phyloP scores from a whole-genome alignment of 2,113 vertebrate species.

The Syngnathoides biaculeatus region DNA sequence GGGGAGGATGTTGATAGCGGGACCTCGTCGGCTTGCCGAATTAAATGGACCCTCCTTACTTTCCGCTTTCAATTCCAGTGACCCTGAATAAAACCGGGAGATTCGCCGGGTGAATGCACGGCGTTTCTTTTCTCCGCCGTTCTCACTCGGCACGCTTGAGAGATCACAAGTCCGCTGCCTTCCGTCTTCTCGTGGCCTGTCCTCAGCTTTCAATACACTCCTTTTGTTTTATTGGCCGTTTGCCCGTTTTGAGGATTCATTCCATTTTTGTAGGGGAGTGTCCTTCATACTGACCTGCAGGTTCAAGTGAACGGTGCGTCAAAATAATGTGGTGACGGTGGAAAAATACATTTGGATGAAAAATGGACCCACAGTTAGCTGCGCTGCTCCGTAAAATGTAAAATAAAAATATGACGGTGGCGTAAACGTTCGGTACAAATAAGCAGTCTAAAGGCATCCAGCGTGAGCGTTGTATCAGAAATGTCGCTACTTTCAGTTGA shows the following conservation, averaged over 20 bases:
- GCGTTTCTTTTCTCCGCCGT: not conserved
- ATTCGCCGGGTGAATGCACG: conserved; percentile 39
- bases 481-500: not conserved
- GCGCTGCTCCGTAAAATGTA: not conserved
- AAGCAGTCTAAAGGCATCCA: not conserved
- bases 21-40: conserved; percentile 32
- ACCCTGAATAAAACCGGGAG: conserved; percentile 48
- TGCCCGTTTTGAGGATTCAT: conserved; percentile 22
- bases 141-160: conserved; percentile 52
- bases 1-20: conserved; percentile 5
- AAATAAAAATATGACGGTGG: not conserved
- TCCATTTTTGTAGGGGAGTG: conserved; percentile 4
- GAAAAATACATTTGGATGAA: not conserved
- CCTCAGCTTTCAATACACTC: conserved; percentile 28
- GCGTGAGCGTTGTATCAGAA: not conserved
- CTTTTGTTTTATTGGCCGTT: conserved; percentile 35
- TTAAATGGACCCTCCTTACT: conserved; percentile 37
- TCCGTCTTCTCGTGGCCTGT: conserved; percentile 37
- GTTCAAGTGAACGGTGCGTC: not conserved
- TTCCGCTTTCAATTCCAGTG: conserved; percentile 34
- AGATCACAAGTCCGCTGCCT: conserved; percentile 53
- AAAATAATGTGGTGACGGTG: not conserved
- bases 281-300: conserved; percentile 12
- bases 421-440: not conserved
- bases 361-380: not conserved